phyloP scores from a whole-genome alignment of 2,888 invertebrate species.

The Chymomyza procnemis region DNA sequence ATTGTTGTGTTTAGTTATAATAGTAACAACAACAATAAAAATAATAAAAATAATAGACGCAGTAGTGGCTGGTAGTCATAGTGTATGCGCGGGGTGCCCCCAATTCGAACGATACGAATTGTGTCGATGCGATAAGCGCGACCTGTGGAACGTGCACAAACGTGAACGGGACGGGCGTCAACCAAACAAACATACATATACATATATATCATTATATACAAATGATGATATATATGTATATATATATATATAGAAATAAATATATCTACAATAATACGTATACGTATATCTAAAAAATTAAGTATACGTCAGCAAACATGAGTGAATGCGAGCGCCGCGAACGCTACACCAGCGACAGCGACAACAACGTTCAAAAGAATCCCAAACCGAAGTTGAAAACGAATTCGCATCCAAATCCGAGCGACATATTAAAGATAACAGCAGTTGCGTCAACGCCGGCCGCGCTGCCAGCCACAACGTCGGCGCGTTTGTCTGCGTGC shows the following conservation, averaged over 20 bases:
- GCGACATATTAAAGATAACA: slow-evolving; percentile 56
- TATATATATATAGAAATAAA: too few species aligned
- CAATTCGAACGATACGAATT: not conserved
- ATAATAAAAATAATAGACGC: not conserved
- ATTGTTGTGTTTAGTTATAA: not conserved
- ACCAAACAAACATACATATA: not conserved
- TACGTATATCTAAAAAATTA: too few species aligned
- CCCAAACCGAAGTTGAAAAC: slow-evolving; percentile 1
- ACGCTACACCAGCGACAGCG: not conserved
- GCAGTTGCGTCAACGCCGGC: slow-evolving; percentile 42
- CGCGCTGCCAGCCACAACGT: slow-evolving; percentile 18
- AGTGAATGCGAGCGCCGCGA: not conserved
- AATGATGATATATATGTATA: too few species aligned
- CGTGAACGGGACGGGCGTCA: not conserved
- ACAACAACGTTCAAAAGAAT: not conserved
- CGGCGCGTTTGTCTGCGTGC: slow-evolving; percentile 16
- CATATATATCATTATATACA: slow-evolving; percentile 2
- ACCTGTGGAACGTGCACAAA: not conserved
- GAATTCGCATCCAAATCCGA: slow-evolving; percentile 10
- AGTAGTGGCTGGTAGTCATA: not conserved
- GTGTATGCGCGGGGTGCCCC: not conserved
- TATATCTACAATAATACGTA: too few species aligned
- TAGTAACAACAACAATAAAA: not conserved
- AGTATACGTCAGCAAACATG: slow-evolving; percentile 12
- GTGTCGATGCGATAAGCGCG: not conserved